Evolutionary conservation across 2,113 vertebrate species (phyloP).

Genomic region (Callipepla squamata): DNA sequence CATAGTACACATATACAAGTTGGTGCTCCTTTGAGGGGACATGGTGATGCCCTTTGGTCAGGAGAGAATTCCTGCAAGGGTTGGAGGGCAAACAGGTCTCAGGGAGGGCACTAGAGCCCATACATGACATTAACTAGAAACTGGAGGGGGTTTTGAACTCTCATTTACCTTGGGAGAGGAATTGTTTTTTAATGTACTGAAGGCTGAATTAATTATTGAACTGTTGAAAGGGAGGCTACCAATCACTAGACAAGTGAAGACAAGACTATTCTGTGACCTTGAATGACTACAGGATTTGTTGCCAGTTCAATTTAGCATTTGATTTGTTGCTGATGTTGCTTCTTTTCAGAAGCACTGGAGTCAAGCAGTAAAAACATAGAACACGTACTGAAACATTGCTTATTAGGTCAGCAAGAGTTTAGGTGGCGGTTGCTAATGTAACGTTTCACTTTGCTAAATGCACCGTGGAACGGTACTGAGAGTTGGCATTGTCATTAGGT

Average conservation of each 20-base stretch:
- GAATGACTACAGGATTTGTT: slow-evolving; percentile 57
- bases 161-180: slow-evolving; percentile 32
- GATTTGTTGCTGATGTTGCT: slow-evolving; percentile 44
- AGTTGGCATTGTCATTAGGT: neutral
- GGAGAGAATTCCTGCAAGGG: neutral
- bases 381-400: neutral
- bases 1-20: neutral
- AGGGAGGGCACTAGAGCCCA: neutral
- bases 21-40: neutral
- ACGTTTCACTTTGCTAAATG: slow-evolving; percentile 12
- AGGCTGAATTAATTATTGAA: slow-evolving; percentile 46
- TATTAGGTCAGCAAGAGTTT: slow-evolving; percentile 26
- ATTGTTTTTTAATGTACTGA: slow-evolving; percentile 26
- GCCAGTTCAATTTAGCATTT: slow-evolving; percentile 38
- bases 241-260: slow-evolving; percentile 37
- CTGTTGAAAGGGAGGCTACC: slow-evolving; percentile 34
- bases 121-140: neutral
- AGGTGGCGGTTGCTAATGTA: neutral
- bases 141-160: neutral
- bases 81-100: neutral
- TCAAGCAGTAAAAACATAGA: slow-evolving; percentile 18
- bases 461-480: neutral
- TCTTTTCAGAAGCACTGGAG: slow-evolving; percentile 35
- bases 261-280: slow-evolving; percentile 31
- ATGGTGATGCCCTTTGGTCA: neutral